A percentile compares a stretch with the other conserved stretches of the same genome.
These are phyloP conservation scores for Tipula lateralis DNA, from an alignment of 2,888 invertebrate genomes.

Conservation along the genomic window DNA sequence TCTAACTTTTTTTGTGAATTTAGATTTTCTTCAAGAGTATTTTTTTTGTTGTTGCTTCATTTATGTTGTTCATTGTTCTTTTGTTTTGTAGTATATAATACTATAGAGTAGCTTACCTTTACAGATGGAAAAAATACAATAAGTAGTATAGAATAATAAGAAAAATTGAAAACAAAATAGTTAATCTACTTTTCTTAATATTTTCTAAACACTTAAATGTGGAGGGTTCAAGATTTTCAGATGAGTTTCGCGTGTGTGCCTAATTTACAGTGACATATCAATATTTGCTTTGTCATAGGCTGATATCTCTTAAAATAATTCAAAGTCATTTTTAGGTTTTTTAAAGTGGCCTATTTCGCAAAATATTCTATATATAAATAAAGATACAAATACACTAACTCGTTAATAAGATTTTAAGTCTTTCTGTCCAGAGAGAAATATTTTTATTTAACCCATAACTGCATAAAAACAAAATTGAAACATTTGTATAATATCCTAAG, in stretches of 20 bases:
- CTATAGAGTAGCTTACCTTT: background rate
- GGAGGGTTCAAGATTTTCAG: background rate
- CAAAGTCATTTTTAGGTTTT: too few species aligned
- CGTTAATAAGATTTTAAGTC: background rate
- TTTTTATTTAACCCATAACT: background rate
- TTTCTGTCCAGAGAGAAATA: background rate
- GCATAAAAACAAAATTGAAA: background rate
- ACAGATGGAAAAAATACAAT: background rate
- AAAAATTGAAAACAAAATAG: background rate
- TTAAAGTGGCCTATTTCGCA: too few species aligned
- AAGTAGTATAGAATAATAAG: background rate
- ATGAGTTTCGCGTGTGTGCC: background rate
- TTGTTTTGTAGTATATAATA: background rate
- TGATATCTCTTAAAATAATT: too few species aligned
- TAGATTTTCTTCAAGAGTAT: background rate
- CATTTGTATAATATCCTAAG: background rate
- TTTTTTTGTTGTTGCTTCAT: background rate
- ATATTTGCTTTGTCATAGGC: background rate
- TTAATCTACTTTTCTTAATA: background rate
- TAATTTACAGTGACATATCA: background rate
- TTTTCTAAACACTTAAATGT: background rate
- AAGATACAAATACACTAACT: background rate
- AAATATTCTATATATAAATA: too few species aligned
- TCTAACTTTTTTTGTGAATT: background rate
- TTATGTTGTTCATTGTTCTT: background rate